phyloP scores from a whole-genome alignment of 2,888 invertebrate species.

The Pristionchus arcanus region DNA sequence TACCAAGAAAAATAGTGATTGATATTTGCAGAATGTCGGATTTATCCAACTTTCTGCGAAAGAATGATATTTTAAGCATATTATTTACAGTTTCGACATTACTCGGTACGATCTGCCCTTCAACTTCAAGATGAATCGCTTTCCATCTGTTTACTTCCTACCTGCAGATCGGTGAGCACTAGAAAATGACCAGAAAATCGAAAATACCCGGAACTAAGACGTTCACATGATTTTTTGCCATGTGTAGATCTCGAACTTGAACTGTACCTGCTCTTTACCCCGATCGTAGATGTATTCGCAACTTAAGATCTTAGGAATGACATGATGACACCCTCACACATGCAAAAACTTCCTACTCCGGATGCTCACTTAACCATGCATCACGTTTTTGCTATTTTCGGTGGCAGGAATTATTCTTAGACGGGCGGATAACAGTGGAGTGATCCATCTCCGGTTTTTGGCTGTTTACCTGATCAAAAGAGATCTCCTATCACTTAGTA shows the following conservation, averaged over 20 bases:
- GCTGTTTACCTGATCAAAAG: not conserved
- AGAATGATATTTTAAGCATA: not conserved
- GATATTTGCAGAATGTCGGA: too few species aligned
- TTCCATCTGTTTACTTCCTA: conserved; percentile 35
- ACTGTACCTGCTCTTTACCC: not conserved
- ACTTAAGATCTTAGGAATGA: not conserved
- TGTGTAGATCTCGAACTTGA: not conserved
- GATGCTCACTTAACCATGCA: not conserved
- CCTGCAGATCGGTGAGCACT: conserved; percentile 38
- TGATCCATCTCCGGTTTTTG: not conserved
- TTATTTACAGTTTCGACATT: conserved; percentile 25
- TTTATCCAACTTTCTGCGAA: too few species aligned
- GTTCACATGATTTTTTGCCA: not conserved
- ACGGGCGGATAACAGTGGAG: not conserved
- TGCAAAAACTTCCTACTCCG: not conserved
- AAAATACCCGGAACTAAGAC: not conserved
- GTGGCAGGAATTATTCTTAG: not conserved
- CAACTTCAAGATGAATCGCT: conserved; percentile 45
- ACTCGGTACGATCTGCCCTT: not conserved
- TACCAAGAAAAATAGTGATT: too few species aligned
- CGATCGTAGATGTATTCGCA: not conserved
- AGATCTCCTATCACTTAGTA: not conserved
- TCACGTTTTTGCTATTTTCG: not conserved
- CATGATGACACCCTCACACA: not conserved
- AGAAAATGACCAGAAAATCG: not conserved